Conservation (phyloP, 1,140 invertebrate genomes). For the Limonius californicus region DNA sequence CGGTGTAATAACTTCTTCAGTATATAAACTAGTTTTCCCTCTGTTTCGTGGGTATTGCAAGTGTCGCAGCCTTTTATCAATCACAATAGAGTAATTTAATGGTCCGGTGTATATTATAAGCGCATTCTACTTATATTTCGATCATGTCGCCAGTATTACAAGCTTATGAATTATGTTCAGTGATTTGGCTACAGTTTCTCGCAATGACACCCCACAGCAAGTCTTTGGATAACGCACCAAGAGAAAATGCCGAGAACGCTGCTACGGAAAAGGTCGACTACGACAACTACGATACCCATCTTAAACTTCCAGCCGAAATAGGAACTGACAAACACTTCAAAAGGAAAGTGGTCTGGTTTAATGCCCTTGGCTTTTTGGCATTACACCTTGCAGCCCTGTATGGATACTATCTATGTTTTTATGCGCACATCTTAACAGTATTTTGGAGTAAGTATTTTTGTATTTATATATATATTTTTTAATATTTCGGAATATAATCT, state of each 20-base stretch:
- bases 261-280: too few relatives aligned
- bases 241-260: not conserved
- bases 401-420: constrained; percentile 38
- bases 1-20: too few relatives aligned
- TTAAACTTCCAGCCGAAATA: constrained; percentile 31
- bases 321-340: constrained; percentile 53
- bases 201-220: not conserved
- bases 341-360: constrained; percentile 52
- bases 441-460: constrained; percentile 24
- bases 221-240: not conserved
- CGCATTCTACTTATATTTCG: too few relatives aligned
- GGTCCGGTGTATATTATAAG: too few relatives aligned
- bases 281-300: constrained; percentile 7
- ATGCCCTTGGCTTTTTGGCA: constrained; percentile 51
- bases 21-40: too few relatives aligned
- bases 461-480: constrained; percentile 6
- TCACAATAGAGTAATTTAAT: too few relatives aligned
- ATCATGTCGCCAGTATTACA: too few relatives aligned
- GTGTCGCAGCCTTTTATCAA: too few relatives aligned
- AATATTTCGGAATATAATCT: not conserved
- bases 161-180: too few relatives aligned
- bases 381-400: constrained; percentile 49
- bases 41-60: too few relatives aligned
- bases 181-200: too few relatives aligned
- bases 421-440: constrained; percentile 7